Base-by-base conservation (phyloP, 2,113 vertebrate genomes). In the Mionectes macconnelli region DNA sequence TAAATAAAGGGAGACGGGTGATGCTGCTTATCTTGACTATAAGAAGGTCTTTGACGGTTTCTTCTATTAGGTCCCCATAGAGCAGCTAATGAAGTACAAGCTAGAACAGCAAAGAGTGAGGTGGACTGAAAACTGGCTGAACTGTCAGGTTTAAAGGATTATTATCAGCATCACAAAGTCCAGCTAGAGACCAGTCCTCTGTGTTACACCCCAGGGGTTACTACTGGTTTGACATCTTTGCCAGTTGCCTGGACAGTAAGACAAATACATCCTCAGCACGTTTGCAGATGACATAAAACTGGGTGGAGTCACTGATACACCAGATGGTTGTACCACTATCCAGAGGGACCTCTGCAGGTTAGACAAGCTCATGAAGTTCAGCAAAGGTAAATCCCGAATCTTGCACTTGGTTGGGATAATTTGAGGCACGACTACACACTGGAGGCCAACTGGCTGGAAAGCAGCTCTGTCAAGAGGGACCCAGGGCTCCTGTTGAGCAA, bases 11-110 rank as follows among this genome's bases (percentile, higher is more conserved):
- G 10, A 74, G 19, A 52, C 10, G 5, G 31, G 7, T 18, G 10
- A 21, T 21, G 8, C 12, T 49, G 5, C 24, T 75, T 53, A n/a
- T 21, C 39, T 35, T 0, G 0, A 40, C 4, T 33, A 4, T 30
- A 63, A 72, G 19, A 14, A 6, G 6, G 16, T 16, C 21, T 89
- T 64, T 22, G 24, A 40, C 4, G 17, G 4, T 31, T 27, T 28
- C 14, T 62, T 72, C 52, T 12, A 4, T 17, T 59, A 74, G 13
- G 40, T 15, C 5, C 11, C 74, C 22, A n/a, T 42, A 53, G 62
- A 81, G 42, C 57, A 76, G 19, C 5, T 56, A 37, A 87, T 12
- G 9, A 84, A 40, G 35, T 44, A 55, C 8, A 68, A 77, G 27
- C 14, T 9, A 62, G 23, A 44, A 12, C 69, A 82, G 27, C 13